phyloP scores from a whole-genome alignment of 1,140 invertebrate genomes.

The Psilanteris sp. region DNA sequence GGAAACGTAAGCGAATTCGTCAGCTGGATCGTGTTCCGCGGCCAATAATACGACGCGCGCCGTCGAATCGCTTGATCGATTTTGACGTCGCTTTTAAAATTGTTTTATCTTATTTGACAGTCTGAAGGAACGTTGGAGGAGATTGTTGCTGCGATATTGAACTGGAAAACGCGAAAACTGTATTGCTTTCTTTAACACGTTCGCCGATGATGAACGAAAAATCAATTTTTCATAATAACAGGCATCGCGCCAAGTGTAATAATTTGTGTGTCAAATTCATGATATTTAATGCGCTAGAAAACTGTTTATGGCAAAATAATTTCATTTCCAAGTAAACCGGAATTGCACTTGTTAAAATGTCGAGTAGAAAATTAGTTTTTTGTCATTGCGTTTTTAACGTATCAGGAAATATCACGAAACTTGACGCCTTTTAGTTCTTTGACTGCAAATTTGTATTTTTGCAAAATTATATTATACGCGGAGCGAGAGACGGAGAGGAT shows the following conservation, averaged over 20 bases:
- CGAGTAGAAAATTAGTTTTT: slow-evolving; percentile 24
- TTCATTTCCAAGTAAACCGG: slow-evolving; percentile 27
- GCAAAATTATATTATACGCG: too few relatives aligned
- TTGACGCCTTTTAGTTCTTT: too few relatives aligned
- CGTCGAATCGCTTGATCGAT: too few relatives aligned
- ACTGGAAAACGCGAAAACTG: slow-evolving; percentile 40
- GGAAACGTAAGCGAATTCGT: too few relatives aligned
- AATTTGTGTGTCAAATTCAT: slow-evolving; percentile 38
- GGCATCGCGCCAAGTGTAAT: slow-evolving; percentile 1
- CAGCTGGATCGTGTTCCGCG: too few relatives aligned
- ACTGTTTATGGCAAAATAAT: slow-evolving; percentile 20
- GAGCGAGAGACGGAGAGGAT: too few relatives aligned
- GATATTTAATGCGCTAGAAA: slow-evolving; percentile 19
- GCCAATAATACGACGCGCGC: too few relatives aligned
- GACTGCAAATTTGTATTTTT: neutral
- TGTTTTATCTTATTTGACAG: slow-evolving; percentile 3
- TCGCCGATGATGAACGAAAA: slow-evolving; percentile 40
- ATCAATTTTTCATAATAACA: slow-evolving; percentile 52
- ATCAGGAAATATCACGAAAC: slow-evolving; percentile 14
- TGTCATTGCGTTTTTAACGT: slow-evolving; percentile 4
- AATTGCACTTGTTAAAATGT: slow-evolving; percentile 39
- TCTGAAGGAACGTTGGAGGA: slow-evolving; percentile 4
- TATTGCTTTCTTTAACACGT: slow-evolving; percentile 38
- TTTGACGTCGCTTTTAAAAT: too few relatives aligned
- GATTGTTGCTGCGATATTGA: slow-evolving; percentile 9